Evolutionary conservation across 2,888 invertebrate species (phyloP), one percentile per base, ranked within the genome.

Genomic region (Blera fallax): DNA sequence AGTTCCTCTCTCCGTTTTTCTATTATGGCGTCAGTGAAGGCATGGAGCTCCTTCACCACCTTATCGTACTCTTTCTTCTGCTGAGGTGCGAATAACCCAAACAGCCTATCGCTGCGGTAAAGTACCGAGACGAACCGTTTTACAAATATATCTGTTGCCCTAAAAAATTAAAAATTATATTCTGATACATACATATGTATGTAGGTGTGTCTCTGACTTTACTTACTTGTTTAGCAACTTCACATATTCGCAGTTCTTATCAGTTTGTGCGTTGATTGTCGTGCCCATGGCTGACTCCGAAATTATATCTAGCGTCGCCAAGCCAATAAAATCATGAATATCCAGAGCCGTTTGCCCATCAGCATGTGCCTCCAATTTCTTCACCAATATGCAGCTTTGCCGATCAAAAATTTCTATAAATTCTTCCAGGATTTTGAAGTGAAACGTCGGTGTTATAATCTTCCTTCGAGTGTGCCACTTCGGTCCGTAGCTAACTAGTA

Each of bases 391-490:
- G 45, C 92, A 90, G 14, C 94, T 92, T 84, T 95, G 94, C 76
- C 93, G 93, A 87, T 95, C 94, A 89, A 96, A 95, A 0, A 95
- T 93, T 1, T 94, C 94, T 14, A 95, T 89, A 90, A 95, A 96
- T 88, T 95, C 94, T 88, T 95, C 94, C 50, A 96, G 90, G 79
- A 96, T 95, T 89, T 95, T 94, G 90, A 96, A 96, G 90, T 96
- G 96, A 90, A 96, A 96, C 0, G 96, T 94, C 1, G 96, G 95
- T 0, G 96, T 96, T 79, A 96, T 90, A 82, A 96, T 93, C 90
- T 95, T 95, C 29, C 96, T 93, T 56, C 94, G 93, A 0, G 91
- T 91, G 87, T 93, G 93, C 96, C 96, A 96, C 92, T 93, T 94
- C 0, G 56, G 32, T 2, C 87, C 87, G 21, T 56, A 60, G n/a